These are phyloP conservation scores for Odontophorus gujanensis DNA, from an alignment of 2,113 vertebrate genomes.

Conservation along the genomic window DNA sequence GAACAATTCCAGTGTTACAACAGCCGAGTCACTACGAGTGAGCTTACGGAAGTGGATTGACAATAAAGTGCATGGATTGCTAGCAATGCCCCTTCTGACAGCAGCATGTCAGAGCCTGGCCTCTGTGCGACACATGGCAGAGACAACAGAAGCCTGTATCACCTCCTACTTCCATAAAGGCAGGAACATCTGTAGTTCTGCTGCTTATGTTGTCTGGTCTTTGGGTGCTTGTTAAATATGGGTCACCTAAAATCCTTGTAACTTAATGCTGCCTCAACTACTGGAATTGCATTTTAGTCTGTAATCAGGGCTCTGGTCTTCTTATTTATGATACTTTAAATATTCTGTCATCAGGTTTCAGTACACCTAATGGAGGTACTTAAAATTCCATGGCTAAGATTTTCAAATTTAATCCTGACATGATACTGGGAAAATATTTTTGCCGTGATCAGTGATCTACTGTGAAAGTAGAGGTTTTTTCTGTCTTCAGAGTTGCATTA, in stretches of 20 bases:
- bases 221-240: not conserved
- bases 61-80: slow-evolving; percentile 80
- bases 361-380: not conserved
- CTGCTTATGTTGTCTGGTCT: accelerated
- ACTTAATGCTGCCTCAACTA: not conserved
- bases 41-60: slow-evolving; percentile 87
- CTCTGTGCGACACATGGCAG: slow-evolving; percentile 94
- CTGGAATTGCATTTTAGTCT: not conserved
- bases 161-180: slow-evolving; percentile 88
- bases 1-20: slow-evolving; percentile 86
- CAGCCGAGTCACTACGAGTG: slow-evolving; percentile 86
- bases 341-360: not conserved
- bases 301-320: not conserved
- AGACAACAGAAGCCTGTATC: slow-evolving; percentile 92
- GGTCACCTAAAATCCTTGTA: accelerated
- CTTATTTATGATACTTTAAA: not conserved
- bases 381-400: not conserved
- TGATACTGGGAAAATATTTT: not conserved
- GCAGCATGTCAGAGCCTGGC: slow-evolving; percentile 92
- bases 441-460: not conserved
- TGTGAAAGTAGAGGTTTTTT: not conserved
- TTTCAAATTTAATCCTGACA: not conserved
- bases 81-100: slow-evolving; percentile 91
- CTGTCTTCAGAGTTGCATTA: not conserved
- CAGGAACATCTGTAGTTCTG: slow-evolving; percentile 18